Evolutionary conservation across 2,797 vertebrate genomes (phyloP).

Genomic region (Alauda arvensis): DNA sequence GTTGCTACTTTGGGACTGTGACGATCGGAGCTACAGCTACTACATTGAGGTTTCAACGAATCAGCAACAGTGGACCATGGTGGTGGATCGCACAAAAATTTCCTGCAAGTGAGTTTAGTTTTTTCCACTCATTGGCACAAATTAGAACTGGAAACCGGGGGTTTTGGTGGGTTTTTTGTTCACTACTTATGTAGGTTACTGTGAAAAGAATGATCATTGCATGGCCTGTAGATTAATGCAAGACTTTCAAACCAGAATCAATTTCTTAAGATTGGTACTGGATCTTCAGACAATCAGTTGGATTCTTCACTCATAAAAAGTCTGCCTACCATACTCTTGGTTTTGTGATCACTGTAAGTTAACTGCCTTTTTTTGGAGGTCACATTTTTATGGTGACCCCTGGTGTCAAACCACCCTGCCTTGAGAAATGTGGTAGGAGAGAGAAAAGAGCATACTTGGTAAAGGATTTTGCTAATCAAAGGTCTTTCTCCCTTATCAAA

Average conservation of each 20-base stretch:
- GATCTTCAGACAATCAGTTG: neutral
- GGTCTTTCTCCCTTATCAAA: neutral
- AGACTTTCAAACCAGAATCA: neutral
- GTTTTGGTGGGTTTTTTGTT: neutral
- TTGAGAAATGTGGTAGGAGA: neutral
- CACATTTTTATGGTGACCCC: neutral
- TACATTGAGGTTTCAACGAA: conserved; percentile 92
- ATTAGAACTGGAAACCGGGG: neutral
- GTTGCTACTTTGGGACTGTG: conserved; percentile 95
- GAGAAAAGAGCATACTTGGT: neutral
- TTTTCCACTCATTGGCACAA: neutral
- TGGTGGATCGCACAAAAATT: conserved; percentile 88
- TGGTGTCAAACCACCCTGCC: neutral
- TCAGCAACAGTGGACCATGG: conserved; percentile 94
- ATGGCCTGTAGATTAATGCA: neutral
- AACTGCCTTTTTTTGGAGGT: neutral
- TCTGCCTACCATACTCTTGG: neutral
- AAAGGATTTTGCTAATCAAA: neutral
- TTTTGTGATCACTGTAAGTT: neutral
- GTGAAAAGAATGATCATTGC: neutral
- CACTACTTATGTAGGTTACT: neutral
- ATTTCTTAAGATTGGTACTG: neutral
- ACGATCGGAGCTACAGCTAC: conserved; percentile 95
- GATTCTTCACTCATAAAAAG: neutral
- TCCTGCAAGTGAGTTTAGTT: conserved; percentile 84